Evolutionary conservation across 1,140 invertebrate species (phyloP).

Genomic region (Lerema accius): DNA sequence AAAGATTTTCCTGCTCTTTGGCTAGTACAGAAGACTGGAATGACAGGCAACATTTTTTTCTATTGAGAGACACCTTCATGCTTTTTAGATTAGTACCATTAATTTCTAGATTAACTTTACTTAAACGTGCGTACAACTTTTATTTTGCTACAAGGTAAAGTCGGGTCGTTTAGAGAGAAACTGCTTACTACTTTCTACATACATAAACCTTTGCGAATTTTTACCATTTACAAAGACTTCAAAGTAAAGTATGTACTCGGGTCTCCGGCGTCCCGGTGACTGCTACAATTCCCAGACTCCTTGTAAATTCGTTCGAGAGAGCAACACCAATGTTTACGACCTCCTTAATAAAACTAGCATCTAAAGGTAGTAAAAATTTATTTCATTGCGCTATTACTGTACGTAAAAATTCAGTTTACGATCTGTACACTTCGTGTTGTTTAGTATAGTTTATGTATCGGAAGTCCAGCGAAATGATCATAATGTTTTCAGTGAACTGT

Average conservation of each 20-base stretch:
- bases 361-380: constrained; percentile 51
- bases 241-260: constrained; percentile 6
- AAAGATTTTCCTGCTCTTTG: no score
- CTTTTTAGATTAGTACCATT: no score
- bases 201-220: no score
- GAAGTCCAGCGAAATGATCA: background rate
- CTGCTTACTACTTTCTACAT: no score
- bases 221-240: background rate
- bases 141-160: no score
- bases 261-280: background rate
- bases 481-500: background rate
- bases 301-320: constrained; percentile 15
- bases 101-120: no score
- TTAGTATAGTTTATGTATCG: constrained; percentile 19
- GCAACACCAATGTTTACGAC: constrained; percentile 45
- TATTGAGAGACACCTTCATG: no score
- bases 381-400: constrained; percentile 55
- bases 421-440: constrained; percentile 37
- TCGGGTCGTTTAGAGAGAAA: no score
- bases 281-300: constrained; percentile 8
- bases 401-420: constrained; percentile 60
- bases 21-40: no score
- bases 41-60: no score
- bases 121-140: no score
- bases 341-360: constrained; percentile 49